Evolutionary conservation across 2,888 invertebrate genomes (phyloP), one percentile per base, ranked within the genome.

Genomic region (Venustoraphidia nigricollis): DNA sequence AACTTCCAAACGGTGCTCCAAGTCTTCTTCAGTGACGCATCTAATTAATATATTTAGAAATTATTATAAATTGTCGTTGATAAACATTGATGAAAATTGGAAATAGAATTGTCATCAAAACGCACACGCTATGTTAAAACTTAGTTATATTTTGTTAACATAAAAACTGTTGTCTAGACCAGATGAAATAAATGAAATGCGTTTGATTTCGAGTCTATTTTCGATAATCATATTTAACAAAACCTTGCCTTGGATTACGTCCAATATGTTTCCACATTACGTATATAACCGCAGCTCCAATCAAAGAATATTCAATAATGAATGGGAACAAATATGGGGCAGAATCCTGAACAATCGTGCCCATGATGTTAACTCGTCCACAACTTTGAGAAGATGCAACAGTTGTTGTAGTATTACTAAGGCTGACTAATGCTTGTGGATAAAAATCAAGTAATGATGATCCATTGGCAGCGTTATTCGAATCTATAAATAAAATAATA

Each of bases 191-290:
- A 17, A 4, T 17, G 17, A 2, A 17, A 4, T 17, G 17, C 17
- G 17, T 17, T 17, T 17, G 17, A 17, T 17, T 17, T 17, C 17
- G 17, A 17, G 17, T 17, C 17, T 17, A 17, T 17, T 17, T 17
- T 17, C 17, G 17, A 17, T 17, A 17, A 17, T 17, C 17, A 17
- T 17, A 17, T 17, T 17, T 17, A 17, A 17, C 17, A 17, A 17
- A 17, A 50, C 61, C 57, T 69, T 69, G 83, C 77, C 84, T 83
- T 45, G 91, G 86, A 68, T 88, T 83, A 62, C 87, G 80, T 50
- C 91, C 91, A 65, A 92, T 91, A 63, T 90, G 90, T 63, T 88
- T 85, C 94, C 94, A 95, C 90, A 94, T 94, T 46, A 93, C 88
- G 65, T 91, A 94, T 59, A 94, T 83, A 39, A 95, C 93, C 46